Base-by-base conservation (phyloP, 37 sponge, comb jelly and placozoan species). In the Haliclona indistincta region DNA sequence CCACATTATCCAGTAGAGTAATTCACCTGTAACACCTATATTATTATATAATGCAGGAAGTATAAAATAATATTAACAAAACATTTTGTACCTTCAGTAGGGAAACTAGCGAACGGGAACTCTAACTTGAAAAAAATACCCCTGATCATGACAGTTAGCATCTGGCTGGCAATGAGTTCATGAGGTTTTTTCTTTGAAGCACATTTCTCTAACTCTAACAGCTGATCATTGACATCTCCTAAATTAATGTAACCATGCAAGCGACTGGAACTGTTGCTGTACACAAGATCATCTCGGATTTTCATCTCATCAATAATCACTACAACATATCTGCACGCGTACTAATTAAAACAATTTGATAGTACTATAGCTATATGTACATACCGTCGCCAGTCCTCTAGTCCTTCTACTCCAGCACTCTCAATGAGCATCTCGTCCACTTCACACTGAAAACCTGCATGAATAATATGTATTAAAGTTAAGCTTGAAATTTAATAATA, bases 381-480 rank as follows among this genome's bases (percentile, higher is more conserved):
- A n/a, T 82, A 61, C 62, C 41, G 69, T 34, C 77, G 67, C 75
- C 68, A 77, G 11, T 81, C 74, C 30, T 67, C 42, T 0, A 70
- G 39, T 19, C n/a, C 38, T 17, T 43, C 64, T 1, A 87, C 2
- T 19, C 40, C 15, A 35, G 89, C 89, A 49, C 76, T 68, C 1
- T 52, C n/a, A 8, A 43, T 29, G 1, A 86, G 63, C 43, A 43
- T 4, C 2, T 3, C 1, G 36, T 73, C 71, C 1, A 86, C 63
- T 4, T 80, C 70, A 1, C 38, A 25, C 4, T 69, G 62, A 70
- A 87, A 87, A 6, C 88, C 88, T 45, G 72, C 47, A 38, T 70
- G 38, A 17, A n/a, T n/a, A n/a, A n/a, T n/a, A n/a, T n/a, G n/a
- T n/a, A n/a, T n/a, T n/a, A n/a, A n/a, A n/a, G n/a, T n/a, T n/a